phyloP scores from a whole-genome alignment of 2,888 invertebrate genomes.

The Zele albiditarsus region DNA sequence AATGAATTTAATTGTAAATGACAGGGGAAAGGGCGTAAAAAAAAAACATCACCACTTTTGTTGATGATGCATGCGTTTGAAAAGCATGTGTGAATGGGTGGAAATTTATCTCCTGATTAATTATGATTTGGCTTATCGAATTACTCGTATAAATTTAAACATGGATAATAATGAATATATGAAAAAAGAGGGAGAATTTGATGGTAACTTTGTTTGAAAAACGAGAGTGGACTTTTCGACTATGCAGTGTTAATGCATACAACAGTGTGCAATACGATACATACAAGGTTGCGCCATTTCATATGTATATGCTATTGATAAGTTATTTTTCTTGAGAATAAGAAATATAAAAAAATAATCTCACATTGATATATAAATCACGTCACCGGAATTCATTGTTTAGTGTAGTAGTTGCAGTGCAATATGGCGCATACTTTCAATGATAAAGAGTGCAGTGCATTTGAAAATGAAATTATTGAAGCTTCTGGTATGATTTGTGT shows the following conservation, averaged over 20 bases:
- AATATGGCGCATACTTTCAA: not conserved
- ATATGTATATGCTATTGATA: not conserved
- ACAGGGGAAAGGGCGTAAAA: no score
- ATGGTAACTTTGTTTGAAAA: not conserved
- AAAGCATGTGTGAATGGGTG: no score
- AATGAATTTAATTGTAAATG: not conserved
- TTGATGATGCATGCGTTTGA: no score
- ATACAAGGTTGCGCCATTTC: not conserved
- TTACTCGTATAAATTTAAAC: no score
- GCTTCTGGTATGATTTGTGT: not conserved
- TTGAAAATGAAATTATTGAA: not conserved
- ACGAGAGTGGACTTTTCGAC: not conserved
- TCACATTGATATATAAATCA: not conserved
- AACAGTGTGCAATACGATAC: not conserved
- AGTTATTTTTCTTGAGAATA: not conserved
- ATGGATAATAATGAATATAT: not conserved
- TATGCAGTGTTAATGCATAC: not conserved
- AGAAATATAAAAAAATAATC: not conserved
- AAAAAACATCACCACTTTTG: no score
- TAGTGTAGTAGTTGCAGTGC: not conserved
- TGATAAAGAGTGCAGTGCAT: not conserved
- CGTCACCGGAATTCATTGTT: not conserved
- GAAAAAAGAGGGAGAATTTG: not conserved
- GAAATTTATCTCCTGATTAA: not conserved
- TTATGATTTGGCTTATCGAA: no score